phyloP scores from a whole-genome alignment of 2,888 invertebrate species.

The Xanthia icteritia region DNA sequence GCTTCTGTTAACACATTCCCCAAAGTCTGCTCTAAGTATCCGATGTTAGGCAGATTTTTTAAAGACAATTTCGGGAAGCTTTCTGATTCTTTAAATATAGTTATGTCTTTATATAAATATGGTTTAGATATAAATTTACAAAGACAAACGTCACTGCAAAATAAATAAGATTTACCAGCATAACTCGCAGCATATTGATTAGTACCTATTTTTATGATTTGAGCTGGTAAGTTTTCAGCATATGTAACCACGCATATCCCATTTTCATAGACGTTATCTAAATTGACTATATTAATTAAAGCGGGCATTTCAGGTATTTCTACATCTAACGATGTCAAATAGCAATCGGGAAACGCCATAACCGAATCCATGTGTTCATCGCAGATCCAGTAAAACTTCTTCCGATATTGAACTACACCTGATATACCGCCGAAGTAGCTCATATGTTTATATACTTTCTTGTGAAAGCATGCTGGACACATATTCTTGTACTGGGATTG shows the following conservation, averaged over 20 bases:
- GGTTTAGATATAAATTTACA: constrained; percentile 89
- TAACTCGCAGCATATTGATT: constrained; percentile 86
- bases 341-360: constrained; percentile 81
- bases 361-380: constrained; percentile 87
- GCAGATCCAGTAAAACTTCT: constrained; percentile 92
- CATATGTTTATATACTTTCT: constrained; percentile 79
- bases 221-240: constrained; percentile 87
- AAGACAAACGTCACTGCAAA: constrained; percentile 88
- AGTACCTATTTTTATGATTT: constrained; percentile 84
- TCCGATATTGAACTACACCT: constrained; percentile 90
- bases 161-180: constrained; percentile 88
- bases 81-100: constrained; percentile 80
- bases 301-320: constrained; percentile 89
- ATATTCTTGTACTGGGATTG: constrained; percentile 88
- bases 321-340: constrained; percentile 72
- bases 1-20: constrained; percentile 89
- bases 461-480: constrained; percentile 91
- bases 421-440: constrained; percentile 87
- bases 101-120: constrained; percentile 85
- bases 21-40: constrained; percentile 91
- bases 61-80: constrained; percentile 84
- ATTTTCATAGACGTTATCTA: constrained; percentile 84
- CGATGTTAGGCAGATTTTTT: constrained; percentile 89
- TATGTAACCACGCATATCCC: constrained; percentile 92
- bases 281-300: constrained; percentile 81